Evolutionary conservation across 2,113 vertebrate species (phyloP).

Genomic region (Peucedramus taeniatus): DNA sequence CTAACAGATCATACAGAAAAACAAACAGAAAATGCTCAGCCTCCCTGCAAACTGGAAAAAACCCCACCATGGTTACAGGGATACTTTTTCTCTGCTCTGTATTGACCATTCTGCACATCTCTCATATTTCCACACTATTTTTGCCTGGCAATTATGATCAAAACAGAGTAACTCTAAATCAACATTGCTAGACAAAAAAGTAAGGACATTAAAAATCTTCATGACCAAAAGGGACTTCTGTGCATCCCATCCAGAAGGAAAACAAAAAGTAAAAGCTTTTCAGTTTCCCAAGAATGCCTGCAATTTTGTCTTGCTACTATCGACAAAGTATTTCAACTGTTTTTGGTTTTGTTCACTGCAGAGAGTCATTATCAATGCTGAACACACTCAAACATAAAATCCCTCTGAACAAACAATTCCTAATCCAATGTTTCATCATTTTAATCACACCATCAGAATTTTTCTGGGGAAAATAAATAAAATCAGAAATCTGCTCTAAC

Average conservation of each 20-base stretch:
- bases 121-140: not conserved
- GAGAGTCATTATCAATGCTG: not conserved
- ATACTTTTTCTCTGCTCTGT: not conserved
- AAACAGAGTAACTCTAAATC: not conserved
- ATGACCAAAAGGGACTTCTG: not conserved
- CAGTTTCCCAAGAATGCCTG: not conserved
- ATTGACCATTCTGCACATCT: not conserved
- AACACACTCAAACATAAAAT: not conserved
- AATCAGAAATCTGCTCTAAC: not conserved
- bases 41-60: not conserved
- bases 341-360: not conserved
- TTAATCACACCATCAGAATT: not conserved
- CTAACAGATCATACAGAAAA: not conserved
- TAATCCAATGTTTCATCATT: not conserved
- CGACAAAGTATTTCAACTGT: not conserved
- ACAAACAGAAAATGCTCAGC: not conserved
- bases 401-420: not conserved
- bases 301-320: not conserved
- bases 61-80: rapidly evolving
- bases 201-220: not conserved
- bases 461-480: not conserved
- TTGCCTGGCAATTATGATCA: not conserved
- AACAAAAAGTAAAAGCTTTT: not conserved
- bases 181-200: not conserved
- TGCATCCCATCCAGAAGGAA: not conserved